Conservation (phyloP, 2,113 vertebrate genomes). For the sheep (Ovis aries) region DNA sequence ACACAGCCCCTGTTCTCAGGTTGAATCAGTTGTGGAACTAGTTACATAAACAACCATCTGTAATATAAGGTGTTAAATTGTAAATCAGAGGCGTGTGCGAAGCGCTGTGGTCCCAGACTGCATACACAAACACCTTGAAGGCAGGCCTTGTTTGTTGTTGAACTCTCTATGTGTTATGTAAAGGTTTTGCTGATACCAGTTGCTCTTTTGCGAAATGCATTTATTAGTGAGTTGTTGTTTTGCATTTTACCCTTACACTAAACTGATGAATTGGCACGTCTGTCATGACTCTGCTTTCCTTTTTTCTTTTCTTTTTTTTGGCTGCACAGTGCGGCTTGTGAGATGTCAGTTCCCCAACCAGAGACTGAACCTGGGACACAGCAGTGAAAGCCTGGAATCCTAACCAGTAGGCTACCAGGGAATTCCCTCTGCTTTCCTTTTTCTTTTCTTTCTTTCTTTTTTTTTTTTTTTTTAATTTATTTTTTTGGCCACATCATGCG, state of each 20-base stretch:
- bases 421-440: background rate
- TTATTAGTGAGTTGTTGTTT: background rate
- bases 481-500: background rate
- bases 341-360: background rate
- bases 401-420: background rate
- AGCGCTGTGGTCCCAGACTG: background rate
- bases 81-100: background rate
- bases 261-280: background rate
- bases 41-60: background rate
- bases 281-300: background rate
- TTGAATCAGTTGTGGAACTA: background rate
- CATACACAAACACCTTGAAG: background rate
- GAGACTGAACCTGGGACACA: background rate
- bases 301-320: background rate
- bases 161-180: background rate
- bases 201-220: background rate
- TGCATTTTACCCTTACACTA: background rate
- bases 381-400: background rate
- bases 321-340: background rate
- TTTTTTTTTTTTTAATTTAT: background rate
- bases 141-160: background rate
- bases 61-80: background rate
- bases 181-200: background rate
- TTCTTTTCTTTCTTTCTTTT: background rate
- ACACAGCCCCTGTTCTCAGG: background rate